Percentiles rank a stretch among this genome's conserved stretches.
Evolutionary conservation across 2,888 invertebrate genomes (phyloP).

Genomic region (Eupeodes latifasciatus): DNA sequence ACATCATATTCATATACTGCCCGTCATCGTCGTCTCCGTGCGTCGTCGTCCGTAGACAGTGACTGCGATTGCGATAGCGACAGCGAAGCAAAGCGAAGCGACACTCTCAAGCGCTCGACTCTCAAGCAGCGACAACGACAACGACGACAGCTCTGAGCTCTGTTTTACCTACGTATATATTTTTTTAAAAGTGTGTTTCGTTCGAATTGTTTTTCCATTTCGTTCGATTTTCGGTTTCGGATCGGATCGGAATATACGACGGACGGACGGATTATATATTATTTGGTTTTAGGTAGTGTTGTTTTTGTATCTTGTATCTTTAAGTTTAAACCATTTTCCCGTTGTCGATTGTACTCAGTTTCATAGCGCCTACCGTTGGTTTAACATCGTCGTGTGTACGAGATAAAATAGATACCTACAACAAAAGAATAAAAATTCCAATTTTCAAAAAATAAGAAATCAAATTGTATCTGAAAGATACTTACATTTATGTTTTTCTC

Average conservation of each 20-base stretch:
- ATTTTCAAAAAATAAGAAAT: neutral
- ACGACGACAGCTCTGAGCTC: constrained; percentile 20
- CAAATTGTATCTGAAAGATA: constrained; percentile 36
- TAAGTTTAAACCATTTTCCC: constrained; percentile 74
- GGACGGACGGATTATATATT: constrained; percentile 27
- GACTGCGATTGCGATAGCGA: too few species aligned
- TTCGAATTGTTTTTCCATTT: constrained; percentile 52
- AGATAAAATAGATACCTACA: constrained; percentile 3
- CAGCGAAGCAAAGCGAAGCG: too few species aligned
- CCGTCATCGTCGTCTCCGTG: neutral
- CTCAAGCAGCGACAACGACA: neutral
- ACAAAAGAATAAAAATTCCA: neutral
- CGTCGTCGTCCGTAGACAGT: too few species aligned
- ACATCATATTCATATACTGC: constrained; percentile 42
- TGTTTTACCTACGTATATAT: neutral
- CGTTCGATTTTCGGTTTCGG: constrained; percentile 49
- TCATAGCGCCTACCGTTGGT: constrained; percentile 82
- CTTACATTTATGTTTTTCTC: constrained; percentile 32
- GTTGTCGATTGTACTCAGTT: constrained; percentile 78
- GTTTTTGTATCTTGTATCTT: constrained; percentile 34
- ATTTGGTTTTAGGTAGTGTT: constrained; percentile 39
- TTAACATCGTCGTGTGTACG: constrained; percentile 79
- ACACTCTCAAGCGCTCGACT: too few species aligned
- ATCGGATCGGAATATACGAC: neutral
- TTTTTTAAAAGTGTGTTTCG: constrained; percentile 27